A percentile compares a stretch with the other conserved stretches of the same genome.
Evolutionary conservation across 2,113 vertebrate genomes (phyloP).

Genomic region (Piaya cayana): DNA sequence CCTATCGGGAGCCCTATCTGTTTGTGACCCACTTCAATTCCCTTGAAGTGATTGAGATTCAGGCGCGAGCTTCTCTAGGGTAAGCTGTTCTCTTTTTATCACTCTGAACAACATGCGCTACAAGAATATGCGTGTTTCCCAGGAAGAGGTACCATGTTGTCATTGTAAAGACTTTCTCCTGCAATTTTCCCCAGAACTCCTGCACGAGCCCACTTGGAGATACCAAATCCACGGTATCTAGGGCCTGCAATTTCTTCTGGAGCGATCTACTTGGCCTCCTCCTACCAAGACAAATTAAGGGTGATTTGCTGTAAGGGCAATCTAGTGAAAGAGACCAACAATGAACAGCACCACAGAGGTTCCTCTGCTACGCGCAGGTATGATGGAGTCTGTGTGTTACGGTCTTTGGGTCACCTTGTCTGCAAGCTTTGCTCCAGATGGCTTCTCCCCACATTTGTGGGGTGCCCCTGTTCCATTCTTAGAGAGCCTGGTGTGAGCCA

Average conservation of each 20-base stretch:
- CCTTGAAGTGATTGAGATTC: conserved; percentile 95
- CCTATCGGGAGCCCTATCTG: conserved; percentile 96
- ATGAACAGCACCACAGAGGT: conserved; percentile 89
- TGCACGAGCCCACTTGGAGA: conserved; percentile 91
- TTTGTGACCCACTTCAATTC: conserved; percentile 99
- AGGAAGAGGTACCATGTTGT: neutral
- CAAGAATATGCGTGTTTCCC: neutral
- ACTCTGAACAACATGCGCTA: neutral
- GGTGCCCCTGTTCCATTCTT: neutral
- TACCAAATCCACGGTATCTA: conserved; percentile 94
- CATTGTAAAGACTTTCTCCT: neutral
- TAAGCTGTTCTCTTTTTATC: conserved; percentile 65
- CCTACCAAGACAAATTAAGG: conserved; percentile 96
- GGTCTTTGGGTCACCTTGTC: neutral
- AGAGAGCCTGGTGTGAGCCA: neutral
- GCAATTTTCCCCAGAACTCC: conserved; percentile 78
- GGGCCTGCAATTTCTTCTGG: conserved; percentile 96
- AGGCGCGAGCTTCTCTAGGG: conserved; percentile 90
- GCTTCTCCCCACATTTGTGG: neutral
- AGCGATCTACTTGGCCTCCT: conserved; percentile 96
- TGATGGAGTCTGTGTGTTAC: fast-evolving
- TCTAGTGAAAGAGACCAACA: conserved; percentile 89
- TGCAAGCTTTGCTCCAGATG: neutral
- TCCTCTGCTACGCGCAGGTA: conserved; percentile 84
- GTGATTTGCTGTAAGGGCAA: conserved; percentile 99